Conservation (phyloP, 2,113 vertebrate species). For the Triplophysa siluroides region DNA sequence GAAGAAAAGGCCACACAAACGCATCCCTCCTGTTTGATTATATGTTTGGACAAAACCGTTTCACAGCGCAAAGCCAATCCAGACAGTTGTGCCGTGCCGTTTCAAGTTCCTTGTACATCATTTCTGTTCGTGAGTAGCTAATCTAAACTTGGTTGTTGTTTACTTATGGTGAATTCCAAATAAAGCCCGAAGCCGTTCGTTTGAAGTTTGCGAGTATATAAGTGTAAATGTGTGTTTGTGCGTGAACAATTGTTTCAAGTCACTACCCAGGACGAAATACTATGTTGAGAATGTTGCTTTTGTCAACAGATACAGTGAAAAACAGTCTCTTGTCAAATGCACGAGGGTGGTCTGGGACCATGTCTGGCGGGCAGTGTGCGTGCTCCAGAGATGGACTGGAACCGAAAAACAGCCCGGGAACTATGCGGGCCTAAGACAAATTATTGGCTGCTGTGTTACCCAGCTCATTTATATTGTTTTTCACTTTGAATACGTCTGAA, state of each 20-base stretch:
- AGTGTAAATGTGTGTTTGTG: neutral
- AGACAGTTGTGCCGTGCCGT: slow-evolving; percentile 26
- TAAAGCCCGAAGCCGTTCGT: slow-evolving; percentile 24
- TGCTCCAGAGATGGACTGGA: slow-evolving; percentile 5
- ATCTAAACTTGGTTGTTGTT: slow-evolving; percentile 29
- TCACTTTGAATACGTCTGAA: too few relatives aligned
- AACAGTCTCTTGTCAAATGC: slow-evolving; percentile 5
- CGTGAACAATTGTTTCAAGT: slow-evolving; percentile 15
- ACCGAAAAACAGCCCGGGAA: neutral
- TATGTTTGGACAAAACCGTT: slow-evolving; percentile 40
- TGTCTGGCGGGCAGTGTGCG: neutral
- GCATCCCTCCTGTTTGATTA: slow-evolving; percentile 1
- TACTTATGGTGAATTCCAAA: slow-evolving; percentile 24
- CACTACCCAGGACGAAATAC: neutral
- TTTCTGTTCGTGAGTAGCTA: slow-evolving; percentile 27
- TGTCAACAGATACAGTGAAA: slow-evolving; percentile 19
- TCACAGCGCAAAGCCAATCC: slow-evolving; percentile 36
- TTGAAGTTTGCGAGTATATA: slow-evolving; percentile 35
- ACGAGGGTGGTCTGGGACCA: slow-evolving; percentile 4
- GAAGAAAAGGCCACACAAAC: slow-evolving; percentile 7
- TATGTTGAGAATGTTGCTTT: slow-evolving; percentile 25
- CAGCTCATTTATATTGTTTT: too few relatives aligned
- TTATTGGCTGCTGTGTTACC: too few relatives aligned
- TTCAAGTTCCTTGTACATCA: slow-evolving; percentile 25
- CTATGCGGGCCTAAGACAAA: neutral